Percentiles rank a stretch among this genome's conserved stretches.
phyloP scores from a whole-genome alignment of 1,140 invertebrate species.

The Trachymyrmex cornetzi region DNA sequence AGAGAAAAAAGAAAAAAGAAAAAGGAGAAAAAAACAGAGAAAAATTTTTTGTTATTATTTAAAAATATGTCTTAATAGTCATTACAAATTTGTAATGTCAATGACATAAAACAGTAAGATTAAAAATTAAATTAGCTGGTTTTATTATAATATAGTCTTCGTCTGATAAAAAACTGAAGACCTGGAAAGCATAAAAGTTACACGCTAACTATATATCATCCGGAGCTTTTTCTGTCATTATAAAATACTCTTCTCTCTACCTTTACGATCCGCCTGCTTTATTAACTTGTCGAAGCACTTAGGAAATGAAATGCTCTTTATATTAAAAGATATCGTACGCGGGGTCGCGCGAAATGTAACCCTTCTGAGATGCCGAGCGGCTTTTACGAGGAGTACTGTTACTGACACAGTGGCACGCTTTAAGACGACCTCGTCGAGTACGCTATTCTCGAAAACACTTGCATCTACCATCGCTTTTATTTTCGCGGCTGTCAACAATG shows the following conservation, averaged over 20 bases:
- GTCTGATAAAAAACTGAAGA: background rate
- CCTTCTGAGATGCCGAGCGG: slow-evolving; percentile 69
- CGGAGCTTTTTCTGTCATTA: background rate
- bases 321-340: slow-evolving; percentile 62
- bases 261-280: background rate
- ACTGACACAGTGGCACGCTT: slow-evolving; percentile 84
- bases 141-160: background rate
- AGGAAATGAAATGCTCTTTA: slow-evolving; percentile 64
- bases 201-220: background rate
- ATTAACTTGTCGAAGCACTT: slow-evolving; percentile 57
- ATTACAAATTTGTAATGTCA: no score
- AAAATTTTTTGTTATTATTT: no score
- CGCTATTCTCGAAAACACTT: slow-evolving; percentile 70
- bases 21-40: no score
- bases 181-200: background rate
- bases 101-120: no score
- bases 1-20: no score
- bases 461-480: slow-evolving; percentile 32
- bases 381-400: slow-evolving; percentile 81
- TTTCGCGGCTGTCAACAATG: background rate
- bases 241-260: background rate
- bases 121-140: background rate
- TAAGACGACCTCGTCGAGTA: slow-evolving; percentile 71
- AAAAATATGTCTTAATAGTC: no score
- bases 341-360: slow-evolving; percentile 78